Evolutionary conservation across 2,797 vertebrate species (phyloP).

Genomic region (Mormyrops boulengeri): DNA sequence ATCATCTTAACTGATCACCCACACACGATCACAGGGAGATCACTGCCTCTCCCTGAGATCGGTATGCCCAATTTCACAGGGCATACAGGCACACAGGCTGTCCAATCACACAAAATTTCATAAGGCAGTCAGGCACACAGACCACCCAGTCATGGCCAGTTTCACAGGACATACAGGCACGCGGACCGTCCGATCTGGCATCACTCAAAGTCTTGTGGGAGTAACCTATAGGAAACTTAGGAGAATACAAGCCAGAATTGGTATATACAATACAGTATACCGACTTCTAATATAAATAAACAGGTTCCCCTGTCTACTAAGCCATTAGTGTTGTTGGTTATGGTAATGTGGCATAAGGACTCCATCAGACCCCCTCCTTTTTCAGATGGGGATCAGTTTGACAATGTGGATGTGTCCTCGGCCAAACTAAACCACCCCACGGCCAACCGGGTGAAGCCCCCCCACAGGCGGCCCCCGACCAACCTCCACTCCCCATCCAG

Average conservation of each 20-base stretch:
- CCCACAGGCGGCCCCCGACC: slow-evolving; percentile 67
- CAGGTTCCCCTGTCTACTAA: background rate
- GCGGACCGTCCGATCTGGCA: background rate
- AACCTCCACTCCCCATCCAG: background rate
- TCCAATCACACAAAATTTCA: background rate
- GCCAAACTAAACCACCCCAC: slow-evolving; percentile 71
- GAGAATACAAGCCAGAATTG: background rate
- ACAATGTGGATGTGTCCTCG: slow-evolving; percentile 49
- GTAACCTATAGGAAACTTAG: background rate
- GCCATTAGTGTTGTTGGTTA: background rate
- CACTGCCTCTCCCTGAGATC: background rate
- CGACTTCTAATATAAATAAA: background rate
- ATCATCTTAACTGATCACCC: background rate
- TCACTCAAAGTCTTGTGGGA: background rate
- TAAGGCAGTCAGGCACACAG: background rate
- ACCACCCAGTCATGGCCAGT: background rate
- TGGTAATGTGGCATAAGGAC: background rate
- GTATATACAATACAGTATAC: background rate
- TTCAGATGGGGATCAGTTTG: slow-evolving; percentile 47
- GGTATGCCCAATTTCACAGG: background rate
- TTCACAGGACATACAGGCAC: background rate
- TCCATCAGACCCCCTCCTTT: background rate
- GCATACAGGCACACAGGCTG: background rate
- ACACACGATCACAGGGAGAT: background rate
- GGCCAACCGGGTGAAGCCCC: slow-evolving; percentile 66